Base-by-base conservation (phyloP, 2,888 invertebrate genomes). In the Tortricodes alternella region DNA sequence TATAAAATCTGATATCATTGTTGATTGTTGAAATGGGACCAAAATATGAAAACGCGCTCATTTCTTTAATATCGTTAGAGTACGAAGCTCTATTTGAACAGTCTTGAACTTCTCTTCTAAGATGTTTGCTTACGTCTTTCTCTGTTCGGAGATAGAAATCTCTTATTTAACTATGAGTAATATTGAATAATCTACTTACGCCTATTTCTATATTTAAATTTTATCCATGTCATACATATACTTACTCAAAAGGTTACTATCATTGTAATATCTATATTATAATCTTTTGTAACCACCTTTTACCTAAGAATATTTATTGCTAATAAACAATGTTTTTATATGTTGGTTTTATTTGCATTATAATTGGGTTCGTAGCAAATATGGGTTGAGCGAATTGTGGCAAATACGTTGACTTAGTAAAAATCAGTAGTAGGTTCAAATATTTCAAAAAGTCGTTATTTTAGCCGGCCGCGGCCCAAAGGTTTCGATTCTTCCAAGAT, bases 281-380 rank as follows among this genome's bases (percentile, higher is more conserved):
- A 59, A 61, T 65, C 63, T 69, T 65, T 67, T 70, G 63, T 67
- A 66, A 65, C 63, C 70, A 66, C 58, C 49, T 56, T 69, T 62
- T 70, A 69, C 62, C 59, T 64, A 56, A 48, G 39, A 59, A 65
- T 68, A 68, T 69, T 55, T 70, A 66, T 66, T 61, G 65, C 66
- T 64, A 66, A 65, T 65, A 65, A 64, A 68, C 64, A 62, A 68
- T 67, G 67, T 68, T 71, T 70, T 52, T 63, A 60, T 58, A 32
- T 24, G 13, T 24, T 43, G 51, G 41, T 56, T 56, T 59, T 21
- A 48, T 21, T 51, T 3, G 0, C 9, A 19, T n/a, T n/a, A n/a
- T n/a, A n/a, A n/a, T n/a, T n/a, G n/a, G n/a, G n/a, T n/a, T n/a
- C n/a, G n/a, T n/a, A n/a, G n/a, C n/a, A n/a, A n/a, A n/a, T n/a